Evolutionary conservation across 2,888 invertebrate species (phyloP).

Genomic region (Andrena flavipes): DNA sequence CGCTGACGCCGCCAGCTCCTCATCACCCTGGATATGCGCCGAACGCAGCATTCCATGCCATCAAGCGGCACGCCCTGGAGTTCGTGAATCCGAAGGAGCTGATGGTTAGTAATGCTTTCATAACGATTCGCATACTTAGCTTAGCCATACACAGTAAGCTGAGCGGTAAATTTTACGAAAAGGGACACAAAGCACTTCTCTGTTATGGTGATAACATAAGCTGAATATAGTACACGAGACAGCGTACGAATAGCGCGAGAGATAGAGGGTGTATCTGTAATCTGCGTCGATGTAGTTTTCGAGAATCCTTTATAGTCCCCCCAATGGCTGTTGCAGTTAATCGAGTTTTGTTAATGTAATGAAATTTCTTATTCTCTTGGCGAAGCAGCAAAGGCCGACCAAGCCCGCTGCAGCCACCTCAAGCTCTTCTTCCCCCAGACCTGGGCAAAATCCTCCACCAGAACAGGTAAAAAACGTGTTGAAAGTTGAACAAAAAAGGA

Average conservation of each 20-base stretch:
- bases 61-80: conserved; percentile 96
- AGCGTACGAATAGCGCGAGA: conserved; percentile 15
- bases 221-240: conserved; percentile 21
- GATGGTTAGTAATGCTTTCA: conserved; percentile 87
- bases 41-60: conserved; percentile 98
- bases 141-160: not conserved
- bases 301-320: conserved; percentile 45
- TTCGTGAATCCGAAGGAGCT: conserved; percentile 95
- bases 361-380: conserved; percentile 83
- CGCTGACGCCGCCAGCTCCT: conserved; percentile 86
- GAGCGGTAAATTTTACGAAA: not conserved
- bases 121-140: not conserved
- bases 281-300: conserved; percentile 32
- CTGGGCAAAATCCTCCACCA: conserved; percentile 86
- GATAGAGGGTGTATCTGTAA: conserved; percentile 14
- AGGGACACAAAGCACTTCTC: conserved; percentile 39
- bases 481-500: conserved; percentile 57
- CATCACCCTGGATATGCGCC: conserved; percentile 95
- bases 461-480: conserved; percentile 87
- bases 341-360: conserved; percentile 76
- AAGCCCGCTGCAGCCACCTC: conserved; percentile 86
- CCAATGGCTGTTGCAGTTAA: conserved; percentile 62
- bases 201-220: conserved; percentile 36
- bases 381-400: conserved; percentile 86
- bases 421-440: conserved; percentile 86